Conservation (phyloP, 1,140 invertebrate species). For the Luehdorfia chinensis region DNA sequence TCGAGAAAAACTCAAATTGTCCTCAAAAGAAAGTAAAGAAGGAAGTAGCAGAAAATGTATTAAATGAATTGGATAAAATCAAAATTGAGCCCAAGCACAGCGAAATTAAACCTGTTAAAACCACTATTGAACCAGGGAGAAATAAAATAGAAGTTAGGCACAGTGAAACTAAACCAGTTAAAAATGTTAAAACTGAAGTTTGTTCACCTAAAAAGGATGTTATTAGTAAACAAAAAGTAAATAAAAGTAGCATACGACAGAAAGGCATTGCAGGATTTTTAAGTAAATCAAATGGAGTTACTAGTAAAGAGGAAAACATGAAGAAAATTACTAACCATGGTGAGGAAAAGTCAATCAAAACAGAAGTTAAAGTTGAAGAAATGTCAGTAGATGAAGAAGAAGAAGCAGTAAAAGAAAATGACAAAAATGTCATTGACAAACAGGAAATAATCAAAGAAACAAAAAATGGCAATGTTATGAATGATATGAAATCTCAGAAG, state of each 20-base stretch:
- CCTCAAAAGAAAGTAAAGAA: constrained; percentile 31
- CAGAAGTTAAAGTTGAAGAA: constrained; percentile 18
- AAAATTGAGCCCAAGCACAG: too few relatives aligned
- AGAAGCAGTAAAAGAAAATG: constrained; percentile 5
- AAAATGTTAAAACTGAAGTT: constrained; percentile 23
- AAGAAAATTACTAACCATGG: constrained; percentile 19
- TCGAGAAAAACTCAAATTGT: constrained; percentile 19
- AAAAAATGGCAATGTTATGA: constrained; percentile 12
- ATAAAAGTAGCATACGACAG: constrained; percentile 33
- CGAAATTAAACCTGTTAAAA: too few relatives aligned
- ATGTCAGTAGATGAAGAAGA: constrained; percentile 21
- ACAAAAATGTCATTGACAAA: background rate
- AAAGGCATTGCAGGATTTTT: constrained; percentile 62
- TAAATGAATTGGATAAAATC: constrained; percentile 6
- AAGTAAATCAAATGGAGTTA: constrained; percentile 35
- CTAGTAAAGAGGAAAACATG: constrained; percentile 28
- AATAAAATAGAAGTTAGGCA: constrained; percentile 19
- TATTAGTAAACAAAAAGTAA: constrained; percentile 19
- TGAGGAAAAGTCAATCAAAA: constrained; percentile 17
- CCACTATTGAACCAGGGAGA: background rate
- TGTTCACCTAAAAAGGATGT: constrained; percentile 35
- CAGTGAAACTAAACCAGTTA: constrained; percentile 16
- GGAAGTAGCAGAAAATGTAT: constrained; percentile 18
- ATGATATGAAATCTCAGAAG: constrained; percentile 33
- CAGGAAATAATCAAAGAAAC: constrained; percentile 17